These are phyloP conservation scores for Ceyx margarethae DNA, from an alignment of 2,113 vertebrate species.

Conservation along the genomic window DNA sequence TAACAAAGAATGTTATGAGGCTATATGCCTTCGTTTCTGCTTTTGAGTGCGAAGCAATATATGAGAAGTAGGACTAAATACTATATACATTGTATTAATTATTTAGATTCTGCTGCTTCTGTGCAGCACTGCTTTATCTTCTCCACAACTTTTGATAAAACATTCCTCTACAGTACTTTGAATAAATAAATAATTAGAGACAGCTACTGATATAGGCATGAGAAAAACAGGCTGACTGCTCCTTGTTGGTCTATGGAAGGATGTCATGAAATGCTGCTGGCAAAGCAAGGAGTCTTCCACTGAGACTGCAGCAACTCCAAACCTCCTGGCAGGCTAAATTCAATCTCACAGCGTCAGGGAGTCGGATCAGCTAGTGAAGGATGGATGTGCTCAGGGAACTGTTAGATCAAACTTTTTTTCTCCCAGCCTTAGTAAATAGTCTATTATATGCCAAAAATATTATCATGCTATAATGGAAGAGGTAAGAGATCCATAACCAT, in stretches of 20 bases:
- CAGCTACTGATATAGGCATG: neutral
- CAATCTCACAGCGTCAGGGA: neutral
- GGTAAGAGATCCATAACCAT: neutral
- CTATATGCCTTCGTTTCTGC: neutral
- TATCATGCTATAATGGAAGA: neutral
- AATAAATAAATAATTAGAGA: neutral
- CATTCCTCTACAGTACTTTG: neutral
- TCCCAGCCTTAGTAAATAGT: neutral
- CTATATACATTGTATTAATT: neutral
- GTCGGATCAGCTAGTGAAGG: rapidly evolving
- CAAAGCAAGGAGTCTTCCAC: neutral
- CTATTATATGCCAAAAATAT: neutral
- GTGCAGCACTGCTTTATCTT: neutral
- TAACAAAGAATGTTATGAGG: neutral
- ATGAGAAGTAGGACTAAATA: neutral
- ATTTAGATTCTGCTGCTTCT: neutral
- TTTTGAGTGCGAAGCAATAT: neutral
- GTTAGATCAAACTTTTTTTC: neutral
- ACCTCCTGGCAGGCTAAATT: neutral
- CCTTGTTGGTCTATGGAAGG: neutral
- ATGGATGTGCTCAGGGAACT: neutral
- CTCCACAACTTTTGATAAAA: neutral
- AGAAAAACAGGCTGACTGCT: rapidly evolving
- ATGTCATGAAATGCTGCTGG: neutral
- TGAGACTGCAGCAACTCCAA: rapidly evolving